These are phyloP conservation scores for Taenioides sp. DNA, from an alignment of 2,797 vertebrate genomes.

Conservation along the genomic window DNA sequence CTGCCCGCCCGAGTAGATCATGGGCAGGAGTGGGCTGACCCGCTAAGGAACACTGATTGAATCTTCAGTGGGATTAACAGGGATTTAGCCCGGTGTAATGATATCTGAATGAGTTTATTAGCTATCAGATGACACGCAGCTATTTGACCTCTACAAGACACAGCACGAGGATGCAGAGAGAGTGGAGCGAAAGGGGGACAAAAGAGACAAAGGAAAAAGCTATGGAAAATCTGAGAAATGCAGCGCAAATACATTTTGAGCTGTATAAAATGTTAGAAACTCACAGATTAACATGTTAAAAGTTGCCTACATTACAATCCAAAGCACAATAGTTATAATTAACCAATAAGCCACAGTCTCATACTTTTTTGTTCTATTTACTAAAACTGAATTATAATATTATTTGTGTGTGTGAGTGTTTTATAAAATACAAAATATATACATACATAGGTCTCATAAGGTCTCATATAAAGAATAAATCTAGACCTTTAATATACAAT, in stretches of 20 bases:
- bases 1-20: slow-evolving; percentile 37
- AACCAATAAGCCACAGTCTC: too few relatives aligned
- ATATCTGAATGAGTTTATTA: slow-evolving; percentile 75
- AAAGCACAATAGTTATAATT: too few relatives aligned
- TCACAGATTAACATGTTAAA: too few relatives aligned
- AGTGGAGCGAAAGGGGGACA: slow-evolving; percentile 11
- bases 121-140: slow-evolving; percentile 69
- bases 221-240: background rate
- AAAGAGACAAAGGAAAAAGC: background rate
- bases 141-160: slow-evolving; percentile 66
- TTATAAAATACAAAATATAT: too few relatives aligned
- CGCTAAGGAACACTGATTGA: slow-evolving; percentile 69
- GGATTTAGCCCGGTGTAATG: slow-evolving; percentile 75
- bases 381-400: too few relatives aligned
- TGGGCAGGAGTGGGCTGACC: slow-evolving; percentile 54
- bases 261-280: too few relatives aligned
- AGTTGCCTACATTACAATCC: too few relatives aligned
- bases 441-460: too few relatives aligned
- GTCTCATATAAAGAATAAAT: too few relatives aligned
- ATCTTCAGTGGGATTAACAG: slow-evolving; percentile 73
- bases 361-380: too few relatives aligned
- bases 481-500: too few relatives aligned
- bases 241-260: background rate
- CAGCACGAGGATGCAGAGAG: slow-evolving; percentile 28
- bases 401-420: too few relatives aligned